Conservation (phyloP, 2,888 invertebrate genomes). For the Amiota minor region DNA sequence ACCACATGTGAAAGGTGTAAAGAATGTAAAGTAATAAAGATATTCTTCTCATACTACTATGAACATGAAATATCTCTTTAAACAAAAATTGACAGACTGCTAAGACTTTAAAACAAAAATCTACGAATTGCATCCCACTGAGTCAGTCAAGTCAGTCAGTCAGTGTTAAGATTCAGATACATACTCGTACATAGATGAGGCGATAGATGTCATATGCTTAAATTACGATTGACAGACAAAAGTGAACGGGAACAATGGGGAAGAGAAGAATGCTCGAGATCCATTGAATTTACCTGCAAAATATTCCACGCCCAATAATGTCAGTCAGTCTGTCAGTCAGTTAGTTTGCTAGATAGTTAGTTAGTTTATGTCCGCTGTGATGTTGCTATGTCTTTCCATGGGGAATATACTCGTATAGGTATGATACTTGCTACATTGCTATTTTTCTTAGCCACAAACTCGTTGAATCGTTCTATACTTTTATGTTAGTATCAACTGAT, state of each 20-base stretch:
- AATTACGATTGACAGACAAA: slow-evolving; percentile 63
- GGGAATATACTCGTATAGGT: too few relatives aligned
- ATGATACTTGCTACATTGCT: not conserved
- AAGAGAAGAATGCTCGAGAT: not conserved
- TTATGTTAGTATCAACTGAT: not conserved
- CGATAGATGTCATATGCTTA: slow-evolving; percentile 58
- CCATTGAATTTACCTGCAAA: slow-evolving; percentile 29
- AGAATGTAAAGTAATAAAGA: slow-evolving; percentile 51
- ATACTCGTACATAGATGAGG: slow-evolving; percentile 43
- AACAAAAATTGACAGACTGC: slow-evolving; percentile 35
- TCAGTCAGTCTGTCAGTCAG: slow-evolving; percentile 1
- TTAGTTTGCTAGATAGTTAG: not conserved
- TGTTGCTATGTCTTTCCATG: slow-evolving; percentile 44
- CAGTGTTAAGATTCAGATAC: not conserved
- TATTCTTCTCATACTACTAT: slow-evolving; percentile 36
- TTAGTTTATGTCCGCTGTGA: too few relatives aligned
- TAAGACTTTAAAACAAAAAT: slow-evolving; percentile 40
- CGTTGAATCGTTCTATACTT: not conserved
- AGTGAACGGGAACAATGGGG: slow-evolving; percentile 36
- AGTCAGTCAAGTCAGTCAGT: slow-evolving; percentile 46
- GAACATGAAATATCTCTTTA: slow-evolving; percentile 60
- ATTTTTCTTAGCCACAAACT: not conserved
- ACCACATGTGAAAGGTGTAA: slow-evolving; percentile 64
- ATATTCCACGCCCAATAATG: slow-evolving; percentile 4
- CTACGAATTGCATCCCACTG: slow-evolving; percentile 67